Percentiles rank a stretch among this genome's conserved stretches.
These are phyloP conservation scores for Riptortus pedestris DNA, from an alignment of 1,140 invertebrate species.

Conservation along the genomic window DNA sequence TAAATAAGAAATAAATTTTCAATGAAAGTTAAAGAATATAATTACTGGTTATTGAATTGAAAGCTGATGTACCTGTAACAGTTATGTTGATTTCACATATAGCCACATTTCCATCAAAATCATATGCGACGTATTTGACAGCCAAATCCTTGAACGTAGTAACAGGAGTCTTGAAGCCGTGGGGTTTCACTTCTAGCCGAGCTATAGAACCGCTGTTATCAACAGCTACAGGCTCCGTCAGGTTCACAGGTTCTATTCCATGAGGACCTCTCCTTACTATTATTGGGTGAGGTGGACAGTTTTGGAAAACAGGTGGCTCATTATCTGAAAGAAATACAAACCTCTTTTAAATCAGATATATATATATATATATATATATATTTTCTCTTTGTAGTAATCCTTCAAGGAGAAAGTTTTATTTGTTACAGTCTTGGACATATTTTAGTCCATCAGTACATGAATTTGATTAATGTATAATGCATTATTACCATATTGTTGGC, in stretches of 20 bases:
- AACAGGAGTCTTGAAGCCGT: slow-evolving; percentile 79
- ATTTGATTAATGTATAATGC: too few species aligned
- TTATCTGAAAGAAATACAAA: slow-evolving; percentile 71
- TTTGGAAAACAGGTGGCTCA: slow-evolving; percentile 90
- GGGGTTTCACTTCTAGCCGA: slow-evolving; percentile 78
- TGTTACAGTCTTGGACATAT: too few species aligned
- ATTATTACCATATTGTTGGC: too few species aligned
- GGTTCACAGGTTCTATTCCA: slow-evolving; percentile 79
- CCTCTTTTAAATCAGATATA: neutral
- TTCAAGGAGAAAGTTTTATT: too few species aligned
- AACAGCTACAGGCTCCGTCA: slow-evolving; percentile 79
- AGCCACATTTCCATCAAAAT: slow-evolving; percentile 93
- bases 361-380: too few species aligned
- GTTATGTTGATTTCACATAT: slow-evolving; percentile 94
- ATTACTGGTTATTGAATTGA: too few species aligned
- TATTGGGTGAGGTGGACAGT: slow-evolving; percentile 86
- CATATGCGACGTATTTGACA: slow-evolving; percentile 89
- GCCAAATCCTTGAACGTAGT: slow-evolving; percentile 83
- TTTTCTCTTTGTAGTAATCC: too few species aligned
- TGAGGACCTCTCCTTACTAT: slow-evolving; percentile 76
- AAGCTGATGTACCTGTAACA: slow-evolving; percentile 68
- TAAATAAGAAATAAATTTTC: too few species aligned
- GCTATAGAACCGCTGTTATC: slow-evolving; percentile 93
- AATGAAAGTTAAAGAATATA: too few species aligned
- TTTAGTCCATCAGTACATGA: too few species aligned